phyloP scores from a whole-genome alignment of 1,140 invertebrate species.

The Leptinotarsa texana region DNA sequence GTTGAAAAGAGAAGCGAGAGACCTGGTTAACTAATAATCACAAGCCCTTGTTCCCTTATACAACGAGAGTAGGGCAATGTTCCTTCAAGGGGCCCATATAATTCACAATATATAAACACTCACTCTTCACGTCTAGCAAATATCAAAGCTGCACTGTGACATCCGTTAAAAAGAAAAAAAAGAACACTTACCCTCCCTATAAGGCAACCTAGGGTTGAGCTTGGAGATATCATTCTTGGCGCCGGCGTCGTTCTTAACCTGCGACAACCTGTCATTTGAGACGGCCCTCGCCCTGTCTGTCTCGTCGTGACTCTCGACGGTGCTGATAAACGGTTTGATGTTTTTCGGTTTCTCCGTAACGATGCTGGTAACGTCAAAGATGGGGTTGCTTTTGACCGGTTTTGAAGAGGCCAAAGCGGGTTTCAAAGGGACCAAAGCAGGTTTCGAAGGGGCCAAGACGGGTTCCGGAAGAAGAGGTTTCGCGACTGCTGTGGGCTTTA shows the following conservation, averaged over 20 bases:
- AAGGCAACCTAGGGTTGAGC: conserved; percentile 41
- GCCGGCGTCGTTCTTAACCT: conserved; percentile 49
- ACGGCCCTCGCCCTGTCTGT: conserved; percentile 40
- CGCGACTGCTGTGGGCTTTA: neutral
- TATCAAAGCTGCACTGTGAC: too few relatives aligned
- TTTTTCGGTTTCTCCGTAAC: conserved; percentile 48
- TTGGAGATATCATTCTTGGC: conserved; percentile 29
- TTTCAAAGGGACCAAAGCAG: conserved; percentile 14
- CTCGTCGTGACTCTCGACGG: conserved; percentile 43
- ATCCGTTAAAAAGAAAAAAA: neutral
- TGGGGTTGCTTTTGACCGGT: neutral
- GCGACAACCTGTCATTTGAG: conserved; percentile 33
- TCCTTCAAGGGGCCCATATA: too few relatives aligned
- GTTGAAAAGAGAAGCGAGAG: too few relatives aligned
- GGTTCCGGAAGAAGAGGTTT: neutral
- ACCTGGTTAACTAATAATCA: too few relatives aligned
- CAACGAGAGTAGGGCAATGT: too few relatives aligned
- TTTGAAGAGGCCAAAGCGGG: neutral
- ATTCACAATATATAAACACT: too few relatives aligned
- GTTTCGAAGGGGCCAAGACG: neutral
- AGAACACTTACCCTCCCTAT: conserved; percentile 47
- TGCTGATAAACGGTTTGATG: conserved; percentile 29
- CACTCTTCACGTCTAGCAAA: too few relatives aligned
- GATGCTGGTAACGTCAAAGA: conserved; percentile 51
- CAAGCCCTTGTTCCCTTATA: too few relatives aligned